Base-by-base conservation (phyloP, 2,797 vertebrate species). In the Karalla daura region DNA sequence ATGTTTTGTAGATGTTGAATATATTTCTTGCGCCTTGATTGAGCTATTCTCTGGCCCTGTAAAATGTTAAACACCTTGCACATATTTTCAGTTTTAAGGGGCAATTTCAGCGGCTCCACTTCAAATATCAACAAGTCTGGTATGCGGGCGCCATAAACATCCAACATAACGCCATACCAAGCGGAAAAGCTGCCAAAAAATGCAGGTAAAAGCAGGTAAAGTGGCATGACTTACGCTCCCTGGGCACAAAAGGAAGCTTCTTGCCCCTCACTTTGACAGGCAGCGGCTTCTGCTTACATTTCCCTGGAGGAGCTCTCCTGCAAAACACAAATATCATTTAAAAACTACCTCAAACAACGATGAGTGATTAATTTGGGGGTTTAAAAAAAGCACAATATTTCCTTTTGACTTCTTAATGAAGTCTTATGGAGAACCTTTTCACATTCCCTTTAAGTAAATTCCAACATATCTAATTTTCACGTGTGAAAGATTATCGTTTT, bases 261-360 rank as follows among this genome's bases (percentile, higher is more conserved):
- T 95, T 95, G 33, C 93, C 95, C 30, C 78, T 94, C 76, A 93
- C 93, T 91, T 93, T 94, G 72, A 96, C 93, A 0, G 88, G 89
- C 62, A 92, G 66, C 3, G 89, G 88, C 54, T 93, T 94, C 51
- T 91, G 88, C 86, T 91, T 94, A 80, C 96, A 96, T 68, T 95
- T 96, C 27, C 93, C 94, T 13, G 95, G 95, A 21, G 94, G 92
- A 61, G 94, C 95, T 86, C 94, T 88, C 91, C 95, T 96, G 79
- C 43, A 92, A 83, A 53, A 32, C n/a, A n/a, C n/a, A n/a, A n/a
- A n/a, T n/a, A n/a, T n/a, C n/a, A n/a, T n/a, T n/a, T n/a, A n/a
- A n/a, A n/a, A n/a, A n/a, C n/a, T n/a, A n/a, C n/a, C n/a, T n/a
- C n/a, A n/a, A n/a, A n/a, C n/a, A n/a, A n/a, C n/a, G n/a, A n/a